Base-by-base conservation (phyloP, 2,888 invertebrate genomes). In the Volucella inanis region DNA sequence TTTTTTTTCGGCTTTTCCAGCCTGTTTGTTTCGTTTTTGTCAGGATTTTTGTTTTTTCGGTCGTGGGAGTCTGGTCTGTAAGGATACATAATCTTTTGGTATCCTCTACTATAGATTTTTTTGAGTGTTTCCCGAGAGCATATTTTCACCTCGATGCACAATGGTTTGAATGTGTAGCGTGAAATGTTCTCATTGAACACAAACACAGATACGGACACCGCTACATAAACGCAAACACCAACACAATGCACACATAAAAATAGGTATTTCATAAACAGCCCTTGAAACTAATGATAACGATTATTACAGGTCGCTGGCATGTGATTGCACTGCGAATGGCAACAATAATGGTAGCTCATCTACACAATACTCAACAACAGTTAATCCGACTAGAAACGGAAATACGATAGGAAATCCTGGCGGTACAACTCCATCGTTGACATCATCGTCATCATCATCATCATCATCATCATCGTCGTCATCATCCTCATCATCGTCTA, bases 251-350 rank as follows among this genome's bases (percentile, higher is more conserved):
- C 71, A 31, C 78, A 55, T 45, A 38, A 39, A 14, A 39, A 41
- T 50, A 47, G 59, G 31, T 64, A 62, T 70, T 79, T 52, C 64
- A 79, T 79, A 84, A 76, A 55, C 22, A 62, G 50, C 77, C 62
- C 77, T 81, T 72, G 85, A 6, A 81, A 81, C 87, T 88, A 88
- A 88, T 88, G 88, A 88, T 88, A 87, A 88, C 87, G 81, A 88
- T 88, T 88, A 88, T 85, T 88, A 88, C 88, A 92, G 92, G 87
- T 89, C 92, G 81, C 91, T 91, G 89, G 91, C 90, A 88, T 92
- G 92, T 89, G 92, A 92, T 87, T 92, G 92, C 88, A 88, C 76
- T 82, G 83, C 87, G 80, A 90, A 89, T 88, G 89, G 89, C 89
- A 91, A 90, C 82, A 88, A 88, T 87, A 89, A 88, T 87, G 90